Evolutionary conservation across 2,797 vertebrate genomes (phyloP).

Genomic region (Acrocephalus scirpaceus): DNA sequence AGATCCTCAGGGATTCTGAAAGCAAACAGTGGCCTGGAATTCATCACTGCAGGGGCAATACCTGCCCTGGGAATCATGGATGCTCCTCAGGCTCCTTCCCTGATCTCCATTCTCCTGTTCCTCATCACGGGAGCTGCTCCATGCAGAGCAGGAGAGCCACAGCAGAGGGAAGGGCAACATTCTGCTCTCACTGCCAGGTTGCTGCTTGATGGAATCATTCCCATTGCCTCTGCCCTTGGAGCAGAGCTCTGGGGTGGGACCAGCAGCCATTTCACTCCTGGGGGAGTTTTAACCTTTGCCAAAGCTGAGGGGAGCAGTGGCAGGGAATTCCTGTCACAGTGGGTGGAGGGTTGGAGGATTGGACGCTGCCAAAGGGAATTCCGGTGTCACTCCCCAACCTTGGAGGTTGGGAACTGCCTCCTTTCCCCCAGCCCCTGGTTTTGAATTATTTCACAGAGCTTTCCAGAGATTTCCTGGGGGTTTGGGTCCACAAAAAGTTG

Average conservation of each 20-base stretch:
- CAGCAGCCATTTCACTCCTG: not conserved
- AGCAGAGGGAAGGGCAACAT: not conserved
- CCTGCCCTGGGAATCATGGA: not conserved
- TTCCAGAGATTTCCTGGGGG: not conserved
- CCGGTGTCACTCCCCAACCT: not conserved
- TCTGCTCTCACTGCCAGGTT: not conserved
- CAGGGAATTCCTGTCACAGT: not conserved
- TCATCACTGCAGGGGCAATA: not conserved
- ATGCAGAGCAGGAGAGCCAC: rapidly evolving
- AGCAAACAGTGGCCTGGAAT: not conserved
- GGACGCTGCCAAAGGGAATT: not conserved
- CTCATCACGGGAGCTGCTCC: rapidly evolving
- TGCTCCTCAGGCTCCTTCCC: not conserved
- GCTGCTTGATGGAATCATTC: not conserved
- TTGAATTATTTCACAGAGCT: not conserved
- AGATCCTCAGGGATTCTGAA: not conserved
- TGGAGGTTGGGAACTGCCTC: not conserved
- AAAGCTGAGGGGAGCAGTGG: not conserved
- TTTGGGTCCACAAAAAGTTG: not conserved
- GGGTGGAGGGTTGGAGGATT: not conserved
- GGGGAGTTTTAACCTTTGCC: not conserved
- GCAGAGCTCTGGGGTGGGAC: not conserved
- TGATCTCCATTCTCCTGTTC: not conserved
- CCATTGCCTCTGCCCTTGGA: not conserved
- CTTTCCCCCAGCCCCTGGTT: not conserved